phyloP scores from a whole-genome alignment of 2,113 vertebrate species.

The Phaethon lepturus region DNA sequence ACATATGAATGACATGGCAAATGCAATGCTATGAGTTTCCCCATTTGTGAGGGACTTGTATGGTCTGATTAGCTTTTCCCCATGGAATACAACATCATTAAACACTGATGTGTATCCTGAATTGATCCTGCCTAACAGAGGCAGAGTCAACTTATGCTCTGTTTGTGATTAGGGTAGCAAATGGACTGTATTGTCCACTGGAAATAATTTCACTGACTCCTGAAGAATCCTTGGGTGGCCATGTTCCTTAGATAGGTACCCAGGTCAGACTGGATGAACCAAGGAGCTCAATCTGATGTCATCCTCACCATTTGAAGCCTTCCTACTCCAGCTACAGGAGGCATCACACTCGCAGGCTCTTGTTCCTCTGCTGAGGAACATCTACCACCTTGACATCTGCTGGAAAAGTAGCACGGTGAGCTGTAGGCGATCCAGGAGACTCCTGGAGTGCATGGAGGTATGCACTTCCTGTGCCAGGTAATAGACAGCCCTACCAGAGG shows the following conservation, averaged over 20 bases:
- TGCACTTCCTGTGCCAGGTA: too few relatives aligned
- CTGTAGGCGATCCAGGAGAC: too few relatives aligned
- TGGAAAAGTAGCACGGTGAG: too few relatives aligned
- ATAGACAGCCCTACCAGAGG: too few relatives aligned
- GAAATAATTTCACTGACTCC: not conserved
- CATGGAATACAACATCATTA: not conserved
- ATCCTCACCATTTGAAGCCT: not conserved
- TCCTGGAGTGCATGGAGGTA: too few relatives aligned
- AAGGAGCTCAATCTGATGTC: not conserved
- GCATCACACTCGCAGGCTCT: too few relatives aligned
- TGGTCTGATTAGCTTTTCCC: not conserved
- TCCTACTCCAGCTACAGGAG: too few relatives aligned
- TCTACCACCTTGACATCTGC: too few relatives aligned
- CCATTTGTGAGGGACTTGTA: accelerated
- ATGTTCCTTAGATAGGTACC: not conserved
- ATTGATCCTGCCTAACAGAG: not conserved
- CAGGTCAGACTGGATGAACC: not conserved
- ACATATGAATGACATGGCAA: not conserved
- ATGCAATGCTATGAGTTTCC: not conserved
- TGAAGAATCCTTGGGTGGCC: not conserved
- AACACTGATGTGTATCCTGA: not conserved
- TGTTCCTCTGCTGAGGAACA: too few relatives aligned
- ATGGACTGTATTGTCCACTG: too few relatives aligned
- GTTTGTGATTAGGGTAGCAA: not conserved
- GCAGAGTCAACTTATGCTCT: not conserved